Percentiles rank a stretch among this genome's conserved stretches.
Evolutionary conservation across 2,113 vertebrate genomes (phyloP).

Genomic region (Bufo gargarizans): DNA sequence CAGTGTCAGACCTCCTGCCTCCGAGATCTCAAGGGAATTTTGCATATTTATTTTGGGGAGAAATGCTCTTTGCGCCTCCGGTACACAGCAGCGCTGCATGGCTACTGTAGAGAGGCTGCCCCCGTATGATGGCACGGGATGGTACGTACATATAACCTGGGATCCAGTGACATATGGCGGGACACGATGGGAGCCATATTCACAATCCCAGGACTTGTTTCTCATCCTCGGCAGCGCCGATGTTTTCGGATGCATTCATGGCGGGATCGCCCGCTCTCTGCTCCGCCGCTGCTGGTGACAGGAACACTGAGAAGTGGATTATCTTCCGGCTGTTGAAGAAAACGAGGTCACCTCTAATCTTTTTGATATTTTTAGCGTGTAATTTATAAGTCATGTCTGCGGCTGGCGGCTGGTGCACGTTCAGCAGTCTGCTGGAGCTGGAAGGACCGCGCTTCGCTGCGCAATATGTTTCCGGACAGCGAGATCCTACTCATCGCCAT

Average conservation of each 20-base stretch:
- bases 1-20: too few relatives aligned
- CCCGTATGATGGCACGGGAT: too few relatives aligned
- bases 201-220: not conserved
- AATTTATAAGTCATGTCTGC: slow-evolving; percentile 51
- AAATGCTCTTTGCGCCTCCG: too few relatives aligned
- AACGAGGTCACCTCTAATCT: slow-evolving; percentile 54
- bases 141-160: too few relatives aligned
- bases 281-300: not conserved
- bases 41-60: too few relatives aligned
- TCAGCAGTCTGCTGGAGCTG: slow-evolving; percentile 43
- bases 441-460: not conserved
- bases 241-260: not conserved
- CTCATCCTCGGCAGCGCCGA: not conserved
- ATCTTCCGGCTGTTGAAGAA: slow-evolving; percentile 41
- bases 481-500: not conserved
- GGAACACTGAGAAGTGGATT: slow-evolving; percentile 31
- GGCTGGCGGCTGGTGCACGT: slow-evolving; percentile 28
- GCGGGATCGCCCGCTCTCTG: not conserved
- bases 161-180: too few relatives aligned
- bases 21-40: too few relatives aligned
- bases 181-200: not conserved
- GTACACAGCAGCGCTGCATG: too few relatives aligned
- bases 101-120: not conserved
- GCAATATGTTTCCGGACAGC: slow-evolving; percentile 31
- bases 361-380: slow-evolving; percentile 50